phyloP scores from a whole-genome alignment of 2,888 invertebrate genomes.

The Leptopilina syphax region DNA sequence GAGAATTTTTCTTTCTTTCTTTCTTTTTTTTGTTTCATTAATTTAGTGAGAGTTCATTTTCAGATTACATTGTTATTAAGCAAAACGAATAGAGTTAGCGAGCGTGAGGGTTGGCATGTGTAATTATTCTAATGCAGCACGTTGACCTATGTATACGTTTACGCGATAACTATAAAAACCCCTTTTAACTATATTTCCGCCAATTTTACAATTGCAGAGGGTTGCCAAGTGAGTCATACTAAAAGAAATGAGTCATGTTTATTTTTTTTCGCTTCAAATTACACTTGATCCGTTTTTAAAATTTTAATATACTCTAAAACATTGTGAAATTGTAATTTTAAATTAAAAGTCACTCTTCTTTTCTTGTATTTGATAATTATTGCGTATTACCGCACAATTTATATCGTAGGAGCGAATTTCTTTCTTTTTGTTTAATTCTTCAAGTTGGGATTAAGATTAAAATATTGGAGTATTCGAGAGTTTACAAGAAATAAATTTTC shows the following conservation, averaged over 20 bases:
- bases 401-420: too few species aligned
- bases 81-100: constrained; percentile 48
- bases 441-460: too few species aligned
- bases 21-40: background rate
- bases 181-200: constrained; percentile 54
- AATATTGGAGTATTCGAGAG: too few species aligned
- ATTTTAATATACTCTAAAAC: too few species aligned
- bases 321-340: too few species aligned
- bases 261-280: constrained; percentile 5
- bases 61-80: constrained; percentile 23
- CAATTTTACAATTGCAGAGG: constrained; percentile 53
- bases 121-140: constrained; percentile 70
- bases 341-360: too few species aligned
- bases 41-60: background rate
- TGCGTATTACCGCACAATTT: too few species aligned
- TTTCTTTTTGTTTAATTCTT: too few species aligned
- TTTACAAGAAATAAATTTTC: too few species aligned
- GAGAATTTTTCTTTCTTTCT: too few species aligned
- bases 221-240: constrained; percentile 41
- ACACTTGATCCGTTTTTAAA: too few species aligned
- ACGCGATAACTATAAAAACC: constrained; percentile 55
- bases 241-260: constrained; percentile 36
- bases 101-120: constrained; percentile 64
- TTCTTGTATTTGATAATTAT: too few species aligned
- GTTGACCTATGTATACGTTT: constrained; percentile 59